These are phyloP conservation scores for Coluber constrictor DNA, from an alignment of 2,797 vertebrate species.

Conservation along the genomic window DNA sequence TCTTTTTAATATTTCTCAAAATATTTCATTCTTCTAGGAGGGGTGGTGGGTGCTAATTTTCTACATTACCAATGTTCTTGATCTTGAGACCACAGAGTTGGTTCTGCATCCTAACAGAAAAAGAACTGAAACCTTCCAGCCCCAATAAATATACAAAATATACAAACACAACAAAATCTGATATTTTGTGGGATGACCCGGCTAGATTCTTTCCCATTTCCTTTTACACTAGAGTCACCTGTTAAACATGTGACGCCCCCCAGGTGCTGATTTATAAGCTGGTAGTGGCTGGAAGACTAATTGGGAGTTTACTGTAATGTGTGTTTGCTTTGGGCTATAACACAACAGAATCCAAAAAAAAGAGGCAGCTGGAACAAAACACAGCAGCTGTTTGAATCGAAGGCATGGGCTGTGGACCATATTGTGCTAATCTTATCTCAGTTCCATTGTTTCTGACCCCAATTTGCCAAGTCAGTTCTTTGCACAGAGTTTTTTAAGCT, in stretches of 20 bases:
- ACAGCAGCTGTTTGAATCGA: neutral
- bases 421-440: neutral
- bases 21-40: too few species aligned
- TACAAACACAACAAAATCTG: neutral
- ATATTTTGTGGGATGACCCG: neutral
- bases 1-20: too few species aligned
- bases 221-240: neutral
- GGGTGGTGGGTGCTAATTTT: too few species aligned
- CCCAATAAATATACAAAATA: neutral
- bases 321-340: neutral
- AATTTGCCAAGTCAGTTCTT: neutral
- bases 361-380: neutral
- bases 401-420: too few species aligned
- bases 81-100: conserved; percentile 6
- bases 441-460: neutral
- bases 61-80: conserved; percentile 20
- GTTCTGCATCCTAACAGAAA: conserved; percentile 27
- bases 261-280: neutral
- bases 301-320: neutral
- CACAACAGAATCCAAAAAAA: neutral
- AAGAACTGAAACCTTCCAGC: neutral
- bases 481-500: neutral
- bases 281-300: neutral
- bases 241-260: neutral
- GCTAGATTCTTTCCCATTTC: neutral